A percentile compares a stretch with the other conserved stretches of the same genome.
These are phyloP conservation scores for Tangara arthus DNA, from an alignment of 2,797 vertebrate genomes.

Conservation along the genomic window DNA sequence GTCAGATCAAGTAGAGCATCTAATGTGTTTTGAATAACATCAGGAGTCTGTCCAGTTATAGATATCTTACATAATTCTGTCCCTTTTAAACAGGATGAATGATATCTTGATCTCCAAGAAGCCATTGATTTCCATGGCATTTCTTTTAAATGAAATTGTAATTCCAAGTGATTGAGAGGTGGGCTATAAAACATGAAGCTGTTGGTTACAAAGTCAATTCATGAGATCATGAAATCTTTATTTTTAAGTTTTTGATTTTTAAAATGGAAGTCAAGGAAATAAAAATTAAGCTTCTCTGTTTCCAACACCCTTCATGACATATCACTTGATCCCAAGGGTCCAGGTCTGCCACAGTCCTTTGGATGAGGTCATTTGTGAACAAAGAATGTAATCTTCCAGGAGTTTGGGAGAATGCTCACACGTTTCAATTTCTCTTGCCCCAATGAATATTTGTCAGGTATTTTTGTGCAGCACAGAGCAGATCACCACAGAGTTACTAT, in stretches of 20 bases:
- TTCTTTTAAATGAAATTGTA: neutral
- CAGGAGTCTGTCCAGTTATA: neutral
- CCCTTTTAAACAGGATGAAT: neutral
- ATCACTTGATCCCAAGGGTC: neutral
- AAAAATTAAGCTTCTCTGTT: neutral
- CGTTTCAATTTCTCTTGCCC: neutral
- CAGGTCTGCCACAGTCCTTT: neutral
- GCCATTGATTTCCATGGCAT: neutral
- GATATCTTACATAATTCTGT: neutral
- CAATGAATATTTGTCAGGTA: neutral
- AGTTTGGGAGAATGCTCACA: neutral
- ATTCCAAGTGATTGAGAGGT: neutral
- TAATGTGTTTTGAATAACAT: neutral
- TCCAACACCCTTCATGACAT: neutral
- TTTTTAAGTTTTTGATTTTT: neutral
- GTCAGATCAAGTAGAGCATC: neutral
- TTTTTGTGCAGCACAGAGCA: neutral
- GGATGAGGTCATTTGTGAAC: neutral
- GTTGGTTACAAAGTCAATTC: neutral
- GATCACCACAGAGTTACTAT: neutral
- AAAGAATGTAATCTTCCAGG: neutral
- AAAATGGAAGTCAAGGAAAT: neutral
- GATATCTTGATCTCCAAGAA: neutral
- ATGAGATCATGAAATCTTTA: accelerated
- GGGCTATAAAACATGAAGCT: neutral